Percentiles rank a stretch among this genome's conserved stretches.
Evolutionary conservation across 2,888 invertebrate genomes (phyloP).

Genomic region (Orthonychiurus folsomi): DNA sequence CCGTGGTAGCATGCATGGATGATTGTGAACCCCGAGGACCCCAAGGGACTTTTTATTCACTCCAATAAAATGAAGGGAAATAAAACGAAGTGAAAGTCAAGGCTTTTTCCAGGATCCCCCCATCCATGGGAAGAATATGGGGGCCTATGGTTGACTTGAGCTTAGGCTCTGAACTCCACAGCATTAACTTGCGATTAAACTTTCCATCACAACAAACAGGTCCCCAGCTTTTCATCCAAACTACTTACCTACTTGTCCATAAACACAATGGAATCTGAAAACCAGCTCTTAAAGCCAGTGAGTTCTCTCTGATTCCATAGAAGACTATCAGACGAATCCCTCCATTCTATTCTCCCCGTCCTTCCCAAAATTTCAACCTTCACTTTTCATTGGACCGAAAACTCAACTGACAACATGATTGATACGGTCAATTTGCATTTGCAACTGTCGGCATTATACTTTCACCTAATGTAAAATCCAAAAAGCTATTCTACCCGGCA

Average conservation of each 20-base stretch:
- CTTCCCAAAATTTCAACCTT: background rate
- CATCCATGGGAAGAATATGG: no score
- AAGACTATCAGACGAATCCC: no score
- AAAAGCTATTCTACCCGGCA: background rate
- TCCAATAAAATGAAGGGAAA: background rate
- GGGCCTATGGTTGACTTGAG: no score
- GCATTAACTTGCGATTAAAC: background rate
- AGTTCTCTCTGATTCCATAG: no score
- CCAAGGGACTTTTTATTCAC: constrained; percentile 1
- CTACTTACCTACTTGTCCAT: background rate
- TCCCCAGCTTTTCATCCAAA: background rate
- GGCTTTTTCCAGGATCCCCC: background rate
- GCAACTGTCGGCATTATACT: constrained; percentile 1
- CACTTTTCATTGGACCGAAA: background rate
- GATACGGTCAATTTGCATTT: constrained; percentile 1
- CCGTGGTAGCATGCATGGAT: no score
- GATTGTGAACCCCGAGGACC: background rate
- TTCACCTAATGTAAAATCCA: background rate
- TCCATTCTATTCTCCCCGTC: no score
- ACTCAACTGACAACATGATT: background rate
- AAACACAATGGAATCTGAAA: background rate
- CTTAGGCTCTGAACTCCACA: background rate
- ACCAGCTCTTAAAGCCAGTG: no score
- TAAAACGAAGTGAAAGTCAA: background rate
- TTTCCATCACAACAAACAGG: background rate